Evolutionary conservation across 1,140 invertebrate species (phyloP), one percentile per base, ranked within the genome.

Genomic region (Acromyrmex echinatior): DNA sequence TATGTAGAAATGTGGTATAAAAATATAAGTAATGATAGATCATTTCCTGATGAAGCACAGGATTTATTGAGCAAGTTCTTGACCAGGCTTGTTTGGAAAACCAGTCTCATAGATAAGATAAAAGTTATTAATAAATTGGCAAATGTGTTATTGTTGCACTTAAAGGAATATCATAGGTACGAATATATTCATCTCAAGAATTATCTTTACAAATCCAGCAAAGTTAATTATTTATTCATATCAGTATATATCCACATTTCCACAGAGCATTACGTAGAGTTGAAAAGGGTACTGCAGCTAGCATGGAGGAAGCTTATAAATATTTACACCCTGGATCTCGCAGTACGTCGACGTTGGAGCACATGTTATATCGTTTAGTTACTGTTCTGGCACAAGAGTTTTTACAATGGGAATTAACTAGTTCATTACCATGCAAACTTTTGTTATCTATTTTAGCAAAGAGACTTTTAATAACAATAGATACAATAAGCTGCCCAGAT

Each of bases 351-450:
- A 89, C 95, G 0, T 93, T 96, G 28, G 96, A 97, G 53, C 96
- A 97, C 87, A 97, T 96, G 89, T 93, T 96, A n/a, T 94, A 96
- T 90, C 95, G 95, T 87, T 89, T 97, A 31, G 94, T 97, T 39
- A 95, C 95, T 84, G 94, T 96, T 68, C 91, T 97, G 70, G 91
- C 97, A 3, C 96, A 96, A 90, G 97, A 97, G 91, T 96, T 97
- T 84, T 93, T 97, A 18, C 96, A 96, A 6, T 97, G 96, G 96
- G 97, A 97, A 91, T 89, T 97, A 21, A 97, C 96, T 92, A 97
- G 96, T 89, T 97, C 97, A 2, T 95, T 97, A 53, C 96, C 97
- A 35, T 97, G 96, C 31, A 96, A 96, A 92, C 92, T 97, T 49
- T 93, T 97, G 39, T 92, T 97, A 3, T 96, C 96, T 49, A 96